These are phyloP conservation scores for Agelastica alni DNA, from an alignment of 2,888 invertebrate genomes.

Conservation along the genomic window DNA sequence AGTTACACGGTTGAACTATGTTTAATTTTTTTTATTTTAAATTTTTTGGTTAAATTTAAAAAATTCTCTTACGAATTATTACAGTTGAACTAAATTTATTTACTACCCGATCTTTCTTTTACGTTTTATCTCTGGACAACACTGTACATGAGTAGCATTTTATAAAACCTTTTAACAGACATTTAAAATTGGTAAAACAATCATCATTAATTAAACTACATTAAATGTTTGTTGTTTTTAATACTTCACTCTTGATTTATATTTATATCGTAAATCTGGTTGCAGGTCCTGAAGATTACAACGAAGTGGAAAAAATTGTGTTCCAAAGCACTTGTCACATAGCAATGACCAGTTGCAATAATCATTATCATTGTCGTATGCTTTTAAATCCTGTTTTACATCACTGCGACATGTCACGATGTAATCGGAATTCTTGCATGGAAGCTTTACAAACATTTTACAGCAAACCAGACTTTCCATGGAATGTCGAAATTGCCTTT, in stretches of 20 bases:
- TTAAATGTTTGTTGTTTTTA: background rate
- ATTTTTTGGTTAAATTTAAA: no score
- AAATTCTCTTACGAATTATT: no score
- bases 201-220: background rate
- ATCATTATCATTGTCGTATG: constrained; percentile 77
- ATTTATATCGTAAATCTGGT: constrained; percentile 10
- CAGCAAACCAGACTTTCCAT: constrained; percentile 75
- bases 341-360: constrained; percentile 80
- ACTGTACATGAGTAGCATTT: no score
- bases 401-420: constrained; percentile 77
- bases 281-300: constrained; percentile 57
- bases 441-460: constrained; percentile 84
- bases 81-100: no score
- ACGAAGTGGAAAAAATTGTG: constrained; percentile 58
- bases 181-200: background rate
- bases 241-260: background rate
- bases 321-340: constrained; percentile 83
- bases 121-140: no score
- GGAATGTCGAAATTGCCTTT: constrained; percentile 89
- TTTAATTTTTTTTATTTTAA: no score
- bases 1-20: no score
- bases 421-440: constrained; percentile 88
- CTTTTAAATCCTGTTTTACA: constrained; percentile 83
- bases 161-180: background rate
- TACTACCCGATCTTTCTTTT: no score